phyloP scores from a whole-genome alignment of 2,797 vertebrate species.

The Aphelocoma californica region DNA sequence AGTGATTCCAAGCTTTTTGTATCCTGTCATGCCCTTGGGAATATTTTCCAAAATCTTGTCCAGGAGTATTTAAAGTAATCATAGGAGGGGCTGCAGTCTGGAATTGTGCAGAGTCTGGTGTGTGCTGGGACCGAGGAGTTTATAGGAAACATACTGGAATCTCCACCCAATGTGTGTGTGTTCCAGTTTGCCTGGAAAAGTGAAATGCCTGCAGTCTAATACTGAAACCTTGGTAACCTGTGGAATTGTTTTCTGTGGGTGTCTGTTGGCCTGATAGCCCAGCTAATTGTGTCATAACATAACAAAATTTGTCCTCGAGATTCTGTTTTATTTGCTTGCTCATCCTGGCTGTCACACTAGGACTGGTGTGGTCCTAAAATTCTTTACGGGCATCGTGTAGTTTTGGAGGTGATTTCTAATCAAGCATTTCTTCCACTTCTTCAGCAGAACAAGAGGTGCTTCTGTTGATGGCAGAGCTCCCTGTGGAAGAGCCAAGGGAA shows the following conservation, averaged over 20 bases:
- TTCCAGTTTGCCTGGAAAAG: neutral
- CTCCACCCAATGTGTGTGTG: neutral
- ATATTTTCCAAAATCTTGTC: constrained; percentile 24
- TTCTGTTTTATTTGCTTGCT: neutral
- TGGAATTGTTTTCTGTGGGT: neutral
- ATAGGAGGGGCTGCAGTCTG: neutral
- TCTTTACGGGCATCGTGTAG: accelerated
- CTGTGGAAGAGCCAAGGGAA: neutral
- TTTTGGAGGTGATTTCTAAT: neutral
- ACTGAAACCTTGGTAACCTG: neutral
- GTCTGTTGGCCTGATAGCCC: neutral
- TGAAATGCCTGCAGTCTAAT: neutral
- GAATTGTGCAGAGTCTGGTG: neutral
- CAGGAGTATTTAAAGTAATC: constrained; percentile 20
- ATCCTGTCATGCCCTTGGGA: neutral
- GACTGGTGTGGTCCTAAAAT: neutral
- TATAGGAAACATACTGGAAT: neutral
- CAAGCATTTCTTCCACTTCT: neutral
- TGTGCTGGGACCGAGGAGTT: neutral
- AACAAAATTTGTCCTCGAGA: neutral
- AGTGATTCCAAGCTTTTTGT: constrained; percentile 3
- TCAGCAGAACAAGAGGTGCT: neutral
- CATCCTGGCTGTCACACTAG: neutral
- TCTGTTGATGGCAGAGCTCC: neutral
- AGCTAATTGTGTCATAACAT: neutral